phyloP scores from a whole-genome alignment of 2,113 vertebrate genomes.

The Sisor rabdophorus region DNA sequence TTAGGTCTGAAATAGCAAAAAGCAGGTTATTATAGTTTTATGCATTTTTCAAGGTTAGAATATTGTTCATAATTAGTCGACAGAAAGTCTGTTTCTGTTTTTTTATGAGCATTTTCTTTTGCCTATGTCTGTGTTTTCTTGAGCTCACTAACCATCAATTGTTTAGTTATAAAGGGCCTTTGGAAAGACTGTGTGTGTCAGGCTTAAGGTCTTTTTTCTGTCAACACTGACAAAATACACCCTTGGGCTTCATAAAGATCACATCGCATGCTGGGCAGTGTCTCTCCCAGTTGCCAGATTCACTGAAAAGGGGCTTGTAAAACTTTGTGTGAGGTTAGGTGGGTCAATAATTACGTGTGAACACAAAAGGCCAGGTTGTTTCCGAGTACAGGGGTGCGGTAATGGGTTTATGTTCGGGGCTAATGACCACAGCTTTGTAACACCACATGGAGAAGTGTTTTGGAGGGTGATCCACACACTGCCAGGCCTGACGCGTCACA shows the following conservation, averaged over 20 bases:
- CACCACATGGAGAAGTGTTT: slow-evolving; percentile 54
- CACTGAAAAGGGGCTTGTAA: slow-evolving; percentile 48
- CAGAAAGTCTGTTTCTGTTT: not conserved
- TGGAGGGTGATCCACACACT: slow-evolving; percentile 82
- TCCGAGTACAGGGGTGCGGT: slow-evolving; percentile 40
- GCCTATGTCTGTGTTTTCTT: slow-evolving; percentile 21
- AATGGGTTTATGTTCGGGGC: slow-evolving; percentile 61
- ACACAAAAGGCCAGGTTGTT: slow-evolving; percentile 54
- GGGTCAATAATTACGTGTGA: slow-evolving; percentile 53
- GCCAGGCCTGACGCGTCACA: slow-evolving; percentile 89
- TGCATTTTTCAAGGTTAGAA: slow-evolving; percentile 13
- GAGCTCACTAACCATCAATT: slow-evolving; percentile 14
- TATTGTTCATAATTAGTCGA: not conserved
- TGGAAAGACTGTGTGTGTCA: slow-evolving; percentile 36
- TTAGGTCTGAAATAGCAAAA: slow-evolving; percentile 19
- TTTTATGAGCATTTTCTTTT: slow-evolving; percentile 17
- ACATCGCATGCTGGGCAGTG: slow-evolving; percentile 25
- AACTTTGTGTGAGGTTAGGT: slow-evolving; percentile 59
- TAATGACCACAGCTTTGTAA: slow-evolving; percentile 61
- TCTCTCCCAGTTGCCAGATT: slow-evolving; percentile 21
- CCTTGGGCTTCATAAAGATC: slow-evolving; percentile 54
- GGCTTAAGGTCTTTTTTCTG: slow-evolving; percentile 41
- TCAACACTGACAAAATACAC: slow-evolving; percentile 51
- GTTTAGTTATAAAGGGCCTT: slow-evolving; percentile 28
- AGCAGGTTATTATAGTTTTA: slow-evolving; percentile 13